These are phyloP conservation scores for Alectoris magna DNA, from an alignment of 2,797 vertebrate species.

Conservation along the genomic window DNA sequence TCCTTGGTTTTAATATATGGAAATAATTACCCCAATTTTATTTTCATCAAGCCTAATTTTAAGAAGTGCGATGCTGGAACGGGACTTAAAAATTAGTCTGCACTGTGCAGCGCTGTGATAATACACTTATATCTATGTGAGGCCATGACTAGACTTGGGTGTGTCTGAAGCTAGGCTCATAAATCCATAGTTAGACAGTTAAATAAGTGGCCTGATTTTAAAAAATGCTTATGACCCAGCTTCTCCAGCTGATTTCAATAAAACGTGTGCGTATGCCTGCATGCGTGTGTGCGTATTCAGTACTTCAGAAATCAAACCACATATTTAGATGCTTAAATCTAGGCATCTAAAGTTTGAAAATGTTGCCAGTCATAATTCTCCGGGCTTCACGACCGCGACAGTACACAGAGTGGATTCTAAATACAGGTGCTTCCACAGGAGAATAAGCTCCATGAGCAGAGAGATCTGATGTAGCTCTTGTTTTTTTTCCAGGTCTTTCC, in stretches of 20 bases:
- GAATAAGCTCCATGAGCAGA: neutral
- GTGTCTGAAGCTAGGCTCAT: slow-evolving; percentile 2
- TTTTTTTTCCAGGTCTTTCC: neutral
- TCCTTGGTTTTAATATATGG: neutral
- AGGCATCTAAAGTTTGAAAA: slow-evolving; percentile 26
- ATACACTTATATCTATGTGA: neutral
- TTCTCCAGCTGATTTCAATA: slow-evolving; percentile 45
- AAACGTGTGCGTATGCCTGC: neutral
- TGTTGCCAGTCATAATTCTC: slow-evolving; percentile 33
- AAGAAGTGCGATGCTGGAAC: neutral
- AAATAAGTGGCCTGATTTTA: slow-evolving; percentile 36
- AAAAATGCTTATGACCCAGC: slow-evolving; percentile 20
- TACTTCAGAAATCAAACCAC: slow-evolving; percentile 19
- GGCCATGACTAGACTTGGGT: neutral
- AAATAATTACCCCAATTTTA: neutral
- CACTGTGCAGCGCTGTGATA: neutral
- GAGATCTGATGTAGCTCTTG: neutral
- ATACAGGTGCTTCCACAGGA: slow-evolving; percentile 29
- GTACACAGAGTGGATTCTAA: slow-evolving; percentile 4
- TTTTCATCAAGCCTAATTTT: neutral
- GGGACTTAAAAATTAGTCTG: neutral
- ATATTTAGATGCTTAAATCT: slow-evolving; percentile 48
- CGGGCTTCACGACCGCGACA: neutral
- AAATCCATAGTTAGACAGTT: slow-evolving; percentile 34
- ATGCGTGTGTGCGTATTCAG: neutral